A percentile compares a stretch with the other conserved stretches of the same genome.
Conservation (phyloP, 1,140 invertebrate genomes). For the Drosophila murphyi region DNA sequence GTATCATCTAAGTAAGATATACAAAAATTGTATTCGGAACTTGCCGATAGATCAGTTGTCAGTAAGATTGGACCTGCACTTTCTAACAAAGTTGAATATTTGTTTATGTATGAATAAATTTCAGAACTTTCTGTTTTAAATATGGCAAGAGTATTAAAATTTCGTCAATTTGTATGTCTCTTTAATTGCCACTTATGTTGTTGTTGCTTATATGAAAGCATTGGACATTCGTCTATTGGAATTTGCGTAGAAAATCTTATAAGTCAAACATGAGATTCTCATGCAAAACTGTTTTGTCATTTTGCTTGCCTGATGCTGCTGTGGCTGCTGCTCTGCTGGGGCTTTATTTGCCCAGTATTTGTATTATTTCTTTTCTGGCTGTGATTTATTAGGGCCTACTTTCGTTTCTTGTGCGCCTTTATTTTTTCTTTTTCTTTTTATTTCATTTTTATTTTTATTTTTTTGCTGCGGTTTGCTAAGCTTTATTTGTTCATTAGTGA, state of each 20-base stretch:
- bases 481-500: constrained; percentile 81
- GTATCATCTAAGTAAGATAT: too few relatives aligned
- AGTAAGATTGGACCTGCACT: too few relatives aligned
- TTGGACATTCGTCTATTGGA: constrained; percentile 38
- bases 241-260: constrained; percentile 75
- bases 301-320: constrained; percentile 19
- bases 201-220: constrained; percentile 10
- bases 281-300: constrained; percentile 46
- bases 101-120: neutral
- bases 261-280: constrained; percentile 74
- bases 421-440: constrained; percentile 23
- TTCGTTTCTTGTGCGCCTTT: constrained; percentile 18
- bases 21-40: too few relatives aligned
- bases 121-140: neutral
- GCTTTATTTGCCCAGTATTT: constrained; percentile 56
- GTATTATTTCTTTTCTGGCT: constrained; percentile 62
- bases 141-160: constrained; percentile 15
- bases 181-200: neutral
- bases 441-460: constrained; percentile 10
- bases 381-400: constrained; percentile 70
- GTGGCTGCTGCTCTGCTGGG: neutral
- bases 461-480: constrained; percentile 53
- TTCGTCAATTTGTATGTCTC: constrained; percentile 4
- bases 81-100: too few relatives aligned
- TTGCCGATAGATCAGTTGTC: too few relatives aligned